phyloP scores from a whole-genome alignment of 2,888 invertebrate genomes.

The Caenorhabditis drosophilae region DNA sequence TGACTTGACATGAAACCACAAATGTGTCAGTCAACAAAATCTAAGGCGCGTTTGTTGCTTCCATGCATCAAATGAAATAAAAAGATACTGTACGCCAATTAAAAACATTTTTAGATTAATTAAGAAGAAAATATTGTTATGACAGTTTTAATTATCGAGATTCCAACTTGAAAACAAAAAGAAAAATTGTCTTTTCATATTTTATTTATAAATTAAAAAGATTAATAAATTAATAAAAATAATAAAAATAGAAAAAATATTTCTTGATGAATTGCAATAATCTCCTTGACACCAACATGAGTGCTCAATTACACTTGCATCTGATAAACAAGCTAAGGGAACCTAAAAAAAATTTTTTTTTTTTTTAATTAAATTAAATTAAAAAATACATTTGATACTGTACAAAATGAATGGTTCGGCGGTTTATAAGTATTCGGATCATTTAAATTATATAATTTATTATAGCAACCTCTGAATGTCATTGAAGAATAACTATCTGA shows the following conservation, averaged over 20 bases:
- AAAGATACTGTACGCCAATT: no score
- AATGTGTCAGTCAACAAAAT: no score
- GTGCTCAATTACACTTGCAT: conserved; percentile 43
- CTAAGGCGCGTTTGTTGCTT: no score
- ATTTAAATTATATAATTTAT: conserved; percentile 46
- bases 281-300: conserved; percentile 55
- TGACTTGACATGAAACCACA: no score
- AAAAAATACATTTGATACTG: conserved; percentile 35
- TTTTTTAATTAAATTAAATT: background rate
- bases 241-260: background rate
- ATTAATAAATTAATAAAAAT: no score
- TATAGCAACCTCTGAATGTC: conserved; percentile 65
- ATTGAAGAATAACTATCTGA: conserved; percentile 58
- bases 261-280: conserved; percentile 38
- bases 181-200: no score
- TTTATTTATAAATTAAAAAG: no score
- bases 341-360: conserved; percentile 31
- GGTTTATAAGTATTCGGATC: conserved; percentile 45
- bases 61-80: no score
- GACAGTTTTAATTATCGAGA: no score
- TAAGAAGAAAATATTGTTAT: no score
- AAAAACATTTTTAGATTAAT: no score
- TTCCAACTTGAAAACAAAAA: no score
- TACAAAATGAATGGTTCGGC: conserved; percentile 53
- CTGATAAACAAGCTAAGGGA: conserved; percentile 44